Conservation (phyloP, 2,797 vertebrate species). For the Leptodactylus fallax region DNA sequence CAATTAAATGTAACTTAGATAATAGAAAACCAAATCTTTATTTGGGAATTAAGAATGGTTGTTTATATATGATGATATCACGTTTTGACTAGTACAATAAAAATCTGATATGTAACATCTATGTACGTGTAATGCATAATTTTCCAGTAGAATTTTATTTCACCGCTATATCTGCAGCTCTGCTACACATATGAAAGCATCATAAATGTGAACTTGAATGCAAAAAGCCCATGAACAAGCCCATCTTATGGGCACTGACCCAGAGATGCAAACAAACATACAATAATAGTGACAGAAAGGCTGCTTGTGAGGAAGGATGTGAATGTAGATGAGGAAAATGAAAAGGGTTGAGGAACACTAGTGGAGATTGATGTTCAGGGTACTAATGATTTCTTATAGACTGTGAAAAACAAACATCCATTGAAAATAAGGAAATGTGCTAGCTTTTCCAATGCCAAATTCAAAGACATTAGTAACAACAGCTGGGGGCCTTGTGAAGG, state of each 20-base stretch:
- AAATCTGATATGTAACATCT: no score
- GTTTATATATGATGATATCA: no score
- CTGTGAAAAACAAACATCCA: conserved; percentile 14
- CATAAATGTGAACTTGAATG: not conserved
- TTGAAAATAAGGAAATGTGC: conserved; percentile 3
- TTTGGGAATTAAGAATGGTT: no score
- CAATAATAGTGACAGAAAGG: not conserved
- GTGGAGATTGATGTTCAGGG: conserved; percentile 1
- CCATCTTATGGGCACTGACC: not conserved
- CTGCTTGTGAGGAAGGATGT: not conserved
- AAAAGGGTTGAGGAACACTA: not conserved
- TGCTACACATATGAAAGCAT: not conserved
- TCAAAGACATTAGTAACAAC: not conserved
- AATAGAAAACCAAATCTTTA: no score
- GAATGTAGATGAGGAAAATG: conserved; percentile 17
- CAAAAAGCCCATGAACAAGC: not conserved
- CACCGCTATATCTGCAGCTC: not conserved
- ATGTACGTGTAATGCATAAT: not conserved
- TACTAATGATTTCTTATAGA: conserved; percentile 5
- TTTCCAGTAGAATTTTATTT: not conserved
- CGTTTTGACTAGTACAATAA: no score
- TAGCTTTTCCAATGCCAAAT: not conserved
- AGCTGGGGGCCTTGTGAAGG: not conserved
- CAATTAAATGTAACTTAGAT: no score
- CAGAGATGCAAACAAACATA: conserved; percentile 14